phyloP scores from a whole-genome alignment of 2,888 invertebrate genomes.

The Hypena proboscidalis region DNA sequence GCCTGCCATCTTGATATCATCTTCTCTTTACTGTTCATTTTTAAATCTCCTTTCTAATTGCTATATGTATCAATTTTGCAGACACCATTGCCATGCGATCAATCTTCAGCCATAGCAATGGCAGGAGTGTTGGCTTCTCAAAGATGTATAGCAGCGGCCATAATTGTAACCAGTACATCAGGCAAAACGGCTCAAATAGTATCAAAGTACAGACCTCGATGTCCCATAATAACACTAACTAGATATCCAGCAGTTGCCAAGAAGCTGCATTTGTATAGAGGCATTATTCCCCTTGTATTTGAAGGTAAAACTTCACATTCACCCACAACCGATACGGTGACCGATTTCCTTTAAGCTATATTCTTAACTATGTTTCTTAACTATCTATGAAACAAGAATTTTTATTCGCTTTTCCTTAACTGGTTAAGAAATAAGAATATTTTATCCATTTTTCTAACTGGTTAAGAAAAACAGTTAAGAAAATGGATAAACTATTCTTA shows the following conservation, averaged over 20 bases:
- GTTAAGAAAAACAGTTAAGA: too few relatives aligned
- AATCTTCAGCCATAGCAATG: constrained; percentile 88
- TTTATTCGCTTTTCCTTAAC: too few relatives aligned
- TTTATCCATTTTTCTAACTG: too few relatives aligned
- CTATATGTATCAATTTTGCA: constrained; percentile 48
- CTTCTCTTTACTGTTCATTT: too few relatives aligned
- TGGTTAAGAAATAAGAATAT: too few relatives aligned
- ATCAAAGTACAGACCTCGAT: constrained; percentile 88
- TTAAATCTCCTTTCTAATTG: not conserved
- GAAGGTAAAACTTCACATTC: constrained; percentile 83
- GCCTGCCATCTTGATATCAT: not conserved
- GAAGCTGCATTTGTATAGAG: constrained; percentile 88
- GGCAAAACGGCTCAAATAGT: constrained; percentile 87
- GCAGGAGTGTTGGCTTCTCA: constrained; percentile 91
- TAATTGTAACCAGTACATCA: constrained; percentile 87
- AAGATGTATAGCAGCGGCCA: constrained; percentile 88
- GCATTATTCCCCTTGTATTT: constrained; percentile 87
- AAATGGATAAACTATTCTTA: too few relatives aligned
- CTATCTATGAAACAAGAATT: too few relatives aligned
- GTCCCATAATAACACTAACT: constrained; percentile 89
- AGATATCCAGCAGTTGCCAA: constrained; percentile 86
- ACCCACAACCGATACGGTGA: too few relatives aligned
- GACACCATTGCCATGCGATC: constrained; percentile 85
- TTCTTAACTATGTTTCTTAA: too few relatives aligned
- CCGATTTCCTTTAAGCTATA: too few relatives aligned